Evolutionary conservation across 2,113 vertebrate genomes (phyloP), one percentile per base, ranked within the genome.

Genomic region (Urocynchramus pylzowi): DNA sequence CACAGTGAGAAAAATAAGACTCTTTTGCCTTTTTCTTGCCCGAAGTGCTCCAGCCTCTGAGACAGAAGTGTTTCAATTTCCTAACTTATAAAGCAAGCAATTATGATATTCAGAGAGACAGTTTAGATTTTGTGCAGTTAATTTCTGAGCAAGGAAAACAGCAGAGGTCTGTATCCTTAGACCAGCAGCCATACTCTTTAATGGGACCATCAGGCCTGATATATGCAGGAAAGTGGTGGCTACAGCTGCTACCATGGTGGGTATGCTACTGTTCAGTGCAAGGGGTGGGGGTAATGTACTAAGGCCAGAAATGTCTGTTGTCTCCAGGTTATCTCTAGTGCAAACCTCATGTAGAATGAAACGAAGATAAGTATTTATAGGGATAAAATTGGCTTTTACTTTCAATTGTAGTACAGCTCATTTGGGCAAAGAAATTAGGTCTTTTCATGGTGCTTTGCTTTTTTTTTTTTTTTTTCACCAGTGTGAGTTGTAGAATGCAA

Each of bases 1-100:
- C 49, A 50, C 56, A 82, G 49, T 31, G 28, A 87, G 85, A 87
- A 97, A 92, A 96, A 87, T 37, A 75, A 90, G 80, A 59, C 9
- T 47, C 3, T 70, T 50, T 39, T 47, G 39, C 49, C 27, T 81
- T 63, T 67, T 31, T n/a, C 15, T 61, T 84, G 45, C 16, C 52
- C 21, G 1, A 90, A 86, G n/a, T 84, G 23, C 60, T 76, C 31
- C 71, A 79, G 7, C 22, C 2, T 1, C 64, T 53, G 26, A 78
- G 41, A 74, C 35, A 80, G 18, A 94, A 85, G 30, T 31, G 42
- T 76, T 93, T 91, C 94, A 92, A 91, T 95, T 95, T 92, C 68
- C 75, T 78, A 13, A 77, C 26, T 84, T 89, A 70, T 16, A 90
- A 87, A 95, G 45, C 37, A 87, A 93, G 83, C 41, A 89, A 78